Percentiles rank a stretch among this genome's conserved stretches.
Conservation (phyloP, 2,888 invertebrate species). For the Drosophila subsilvestris region DNA sequence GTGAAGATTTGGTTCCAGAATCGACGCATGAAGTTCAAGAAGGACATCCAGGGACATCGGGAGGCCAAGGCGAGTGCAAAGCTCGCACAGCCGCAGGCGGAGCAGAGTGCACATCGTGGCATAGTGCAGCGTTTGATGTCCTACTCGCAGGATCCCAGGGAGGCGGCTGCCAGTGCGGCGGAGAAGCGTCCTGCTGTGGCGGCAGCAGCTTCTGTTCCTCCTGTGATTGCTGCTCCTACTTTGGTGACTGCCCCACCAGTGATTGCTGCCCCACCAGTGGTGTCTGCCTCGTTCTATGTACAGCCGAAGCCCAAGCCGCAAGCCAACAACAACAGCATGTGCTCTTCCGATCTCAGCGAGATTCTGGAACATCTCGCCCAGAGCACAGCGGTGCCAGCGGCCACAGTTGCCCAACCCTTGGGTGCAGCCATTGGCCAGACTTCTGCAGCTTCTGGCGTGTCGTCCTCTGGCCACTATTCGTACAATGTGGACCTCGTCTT, state of each 20-base stretch:
- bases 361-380: slow-evolving; percentile 67
- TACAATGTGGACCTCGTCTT: slow-evolving; percentile 65
- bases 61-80: slow-evolving; percentile 63
- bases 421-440: slow-evolving; percentile 2
- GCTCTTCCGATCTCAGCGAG: slow-evolving; percentile 59
- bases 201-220: slow-evolving; percentile 6
- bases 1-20: slow-evolving; percentile 95
- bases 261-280: background rate
- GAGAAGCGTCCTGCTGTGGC: slow-evolving; percentile 46
- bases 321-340: slow-evolving; percentile 22
- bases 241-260: no score
- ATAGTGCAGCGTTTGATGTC: slow-evolving; percentile 78
- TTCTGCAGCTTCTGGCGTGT: background rate
- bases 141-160: slow-evolving; percentile 72
- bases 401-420: slow-evolving; percentile 17
- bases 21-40: slow-evolving; percentile 91
- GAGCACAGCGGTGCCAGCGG: slow-evolving; percentile 37
- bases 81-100: slow-evolving; percentile 55
- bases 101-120: slow-evolving; percentile 74
- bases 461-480: slow-evolving; percentile 57
- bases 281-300: slow-evolving; percentile 10
- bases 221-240: background rate
- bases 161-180: slow-evolving; percentile 4
- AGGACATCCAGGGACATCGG: slow-evolving; percentile 68
- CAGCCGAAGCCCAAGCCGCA: slow-evolving; percentile 41